Evolutionary conservation across 2,113 vertebrate species (phyloP), one percentile per base, ranked within the genome.

Genomic region (Athene cunicularia): DNA sequence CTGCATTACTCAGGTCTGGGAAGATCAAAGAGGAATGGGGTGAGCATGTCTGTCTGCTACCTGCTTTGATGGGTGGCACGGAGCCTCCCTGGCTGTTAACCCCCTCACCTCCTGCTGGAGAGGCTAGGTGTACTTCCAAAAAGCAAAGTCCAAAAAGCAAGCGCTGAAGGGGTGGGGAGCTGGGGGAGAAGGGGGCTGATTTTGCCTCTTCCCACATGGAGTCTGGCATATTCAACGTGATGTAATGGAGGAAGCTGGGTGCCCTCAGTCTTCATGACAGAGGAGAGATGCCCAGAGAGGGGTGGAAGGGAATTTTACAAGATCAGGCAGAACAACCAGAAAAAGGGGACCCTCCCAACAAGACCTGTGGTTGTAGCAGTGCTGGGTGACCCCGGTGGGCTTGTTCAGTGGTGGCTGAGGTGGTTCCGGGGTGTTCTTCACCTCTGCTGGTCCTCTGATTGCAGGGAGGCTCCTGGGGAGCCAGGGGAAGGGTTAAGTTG

Each of bases 401-500:
- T 85, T 33, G 12, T n/a, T 89, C 62, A 52, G 41, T 5, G 1
- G 53, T 72, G 32, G 23, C 59, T 1, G 4, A 88, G 11, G 80
- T 33, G 47, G 53, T 37, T 68, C 8, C 3, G 3, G 64, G 39
- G n/a, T n/a, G 63, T 71, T 63, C 53, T 73, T 81, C 55, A 55
- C 39, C 66, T 64, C 24, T 63, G 22, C 11, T 26, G 56, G 64
- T 86, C 30, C 60, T 35, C 55, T 81, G 71, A 67, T 45, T 49
- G 28, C 64, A 60, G 37, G 33, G 53, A 96, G 66, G 50, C 88
- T 97, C 63, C 86, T 41, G 80, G 83, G 76, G 93, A 93, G 95
- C 91, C 94, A 0, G 97, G 62, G 98, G 95, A 98, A 98, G 98
- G 98, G 98, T 98, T 98, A 98, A 98, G 95, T 97, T n/a, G 1